phyloP scores from a whole-genome alignment of 2,113 vertebrate species.

The Pseudorasbora parva region DNA sequence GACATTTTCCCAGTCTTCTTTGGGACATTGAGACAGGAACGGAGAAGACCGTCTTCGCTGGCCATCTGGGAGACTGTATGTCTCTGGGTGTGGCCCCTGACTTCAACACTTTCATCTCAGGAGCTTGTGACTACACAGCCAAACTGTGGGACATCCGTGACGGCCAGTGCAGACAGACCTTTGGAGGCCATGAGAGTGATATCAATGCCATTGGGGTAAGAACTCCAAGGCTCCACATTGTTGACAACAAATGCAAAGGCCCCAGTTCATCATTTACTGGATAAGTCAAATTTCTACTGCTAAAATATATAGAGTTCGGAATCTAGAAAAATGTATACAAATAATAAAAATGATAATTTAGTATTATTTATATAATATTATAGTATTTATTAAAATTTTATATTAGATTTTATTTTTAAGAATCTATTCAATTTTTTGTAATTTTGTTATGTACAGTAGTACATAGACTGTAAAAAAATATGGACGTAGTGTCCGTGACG shows the following conservation, averaged over 20 bases:
- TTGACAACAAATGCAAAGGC: background rate
- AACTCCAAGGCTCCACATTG: background rate
- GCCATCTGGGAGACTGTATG: constrained; percentile 97
- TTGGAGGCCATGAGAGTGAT: constrained; percentile 92
- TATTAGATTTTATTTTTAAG: no score
- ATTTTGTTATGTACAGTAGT: no score
- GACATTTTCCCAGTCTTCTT: constrained; percentile 76
- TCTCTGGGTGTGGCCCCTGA: constrained; percentile 92
- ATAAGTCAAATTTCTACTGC: background rate
- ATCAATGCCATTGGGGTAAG: constrained; percentile 93
- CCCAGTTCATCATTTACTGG: no score
- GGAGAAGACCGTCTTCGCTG: constrained; percentile 89
- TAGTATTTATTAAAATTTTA: no score
- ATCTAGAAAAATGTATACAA: background rate
- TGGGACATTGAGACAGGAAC: constrained; percentile 98
- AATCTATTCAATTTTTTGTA: no score
- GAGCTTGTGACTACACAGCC: constrained; percentile 93
- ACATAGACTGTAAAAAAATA: no score
- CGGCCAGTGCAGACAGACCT: constrained; percentile 90
- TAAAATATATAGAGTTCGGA: background rate
- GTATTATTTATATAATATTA: no score
- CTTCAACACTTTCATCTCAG: constrained; percentile 93
- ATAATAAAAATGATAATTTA: background rate
- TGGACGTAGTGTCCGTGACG: no score
- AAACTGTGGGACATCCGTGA: constrained; percentile 98